Percentiles rank a stretch among this genome's conserved stretches.
Conservation (phyloP, 2,113 vertebrate genomes). For the Spizaetus ornatus region DNA sequence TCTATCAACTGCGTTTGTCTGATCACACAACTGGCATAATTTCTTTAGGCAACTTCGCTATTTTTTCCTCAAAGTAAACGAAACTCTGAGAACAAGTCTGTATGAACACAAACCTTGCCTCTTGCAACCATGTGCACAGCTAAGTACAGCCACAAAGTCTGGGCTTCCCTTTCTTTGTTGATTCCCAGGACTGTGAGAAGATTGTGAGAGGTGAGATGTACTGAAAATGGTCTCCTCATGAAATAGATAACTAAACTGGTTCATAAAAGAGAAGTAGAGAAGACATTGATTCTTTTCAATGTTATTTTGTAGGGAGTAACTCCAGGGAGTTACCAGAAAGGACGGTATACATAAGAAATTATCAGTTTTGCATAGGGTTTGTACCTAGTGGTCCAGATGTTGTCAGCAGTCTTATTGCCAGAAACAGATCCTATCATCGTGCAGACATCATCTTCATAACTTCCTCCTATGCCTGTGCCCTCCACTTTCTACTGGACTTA, state of each 20-base stretch:
- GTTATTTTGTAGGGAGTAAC: background rate
- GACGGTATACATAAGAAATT: background rate
- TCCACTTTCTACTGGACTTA: background rate
- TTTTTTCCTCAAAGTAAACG: background rate
- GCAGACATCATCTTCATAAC: background rate
- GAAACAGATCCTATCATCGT: background rate
- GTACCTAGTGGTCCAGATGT: background rate
- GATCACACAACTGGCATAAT: background rate
- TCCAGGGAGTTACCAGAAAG: background rate
- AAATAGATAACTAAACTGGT: background rate
- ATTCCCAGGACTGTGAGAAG: background rate
- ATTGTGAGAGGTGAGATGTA: background rate
- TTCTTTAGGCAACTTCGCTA: background rate
- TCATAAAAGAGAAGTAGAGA: background rate
- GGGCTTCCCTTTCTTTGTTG: background rate
- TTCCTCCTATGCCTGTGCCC: background rate
- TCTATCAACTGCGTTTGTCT: background rate
- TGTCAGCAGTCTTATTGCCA: background rate
- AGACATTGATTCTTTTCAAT: too few relatives aligned
- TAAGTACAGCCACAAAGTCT: background rate
- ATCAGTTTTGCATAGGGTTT: background rate
- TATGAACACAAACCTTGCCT: background rate
- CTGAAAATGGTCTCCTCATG: background rate
- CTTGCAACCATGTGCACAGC: background rate
- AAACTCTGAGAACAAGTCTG: background rate